phyloP scores from a whole-genome alignment of 2,888 invertebrate species.

The Endomychus coccineus region DNA sequence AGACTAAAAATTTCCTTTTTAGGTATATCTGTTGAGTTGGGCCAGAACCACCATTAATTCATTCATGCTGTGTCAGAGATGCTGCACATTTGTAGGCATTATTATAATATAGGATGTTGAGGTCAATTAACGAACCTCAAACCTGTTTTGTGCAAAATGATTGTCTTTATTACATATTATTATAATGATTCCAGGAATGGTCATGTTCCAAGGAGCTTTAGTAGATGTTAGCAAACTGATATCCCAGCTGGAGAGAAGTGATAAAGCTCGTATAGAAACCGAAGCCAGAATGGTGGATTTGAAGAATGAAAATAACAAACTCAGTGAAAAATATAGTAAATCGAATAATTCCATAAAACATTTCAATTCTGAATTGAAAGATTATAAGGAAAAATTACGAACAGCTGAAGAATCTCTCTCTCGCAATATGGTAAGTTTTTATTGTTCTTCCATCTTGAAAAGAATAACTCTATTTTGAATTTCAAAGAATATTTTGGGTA shows the following conservation, averaged over 20 bases:
- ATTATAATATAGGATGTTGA: no score
- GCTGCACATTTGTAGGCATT: no score
- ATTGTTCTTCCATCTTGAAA: no score
- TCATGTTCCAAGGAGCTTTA: conserved; percentile 69
- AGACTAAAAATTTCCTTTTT: no score
- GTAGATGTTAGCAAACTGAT: conserved; percentile 77
- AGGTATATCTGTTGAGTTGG: no score
- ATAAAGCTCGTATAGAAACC: conserved; percentile 65
- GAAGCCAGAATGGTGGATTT: conserved; percentile 60
- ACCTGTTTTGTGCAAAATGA: no score
- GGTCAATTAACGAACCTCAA: no score
- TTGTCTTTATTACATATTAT: no score
- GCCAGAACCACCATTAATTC: no score
- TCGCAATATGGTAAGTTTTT: conserved; percentile 50
- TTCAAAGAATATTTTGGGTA: no score
- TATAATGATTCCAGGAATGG: conserved; percentile 59
- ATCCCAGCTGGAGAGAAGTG: conserved; percentile 65
- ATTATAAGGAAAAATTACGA: conserved; percentile 53
- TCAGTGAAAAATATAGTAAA: conserved; percentile 52
- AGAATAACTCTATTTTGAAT: no score
- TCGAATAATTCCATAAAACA: conserved; percentile 52
- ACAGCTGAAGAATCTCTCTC: conserved; percentile 51
- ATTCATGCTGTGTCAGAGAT: no score
- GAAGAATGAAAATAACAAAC: conserved; percentile 50
- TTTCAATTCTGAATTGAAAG: conserved; percentile 53